Conservation (phyloP, 2,113 vertebrate genomes). For the Brienomyrus longianalis region DNA sequence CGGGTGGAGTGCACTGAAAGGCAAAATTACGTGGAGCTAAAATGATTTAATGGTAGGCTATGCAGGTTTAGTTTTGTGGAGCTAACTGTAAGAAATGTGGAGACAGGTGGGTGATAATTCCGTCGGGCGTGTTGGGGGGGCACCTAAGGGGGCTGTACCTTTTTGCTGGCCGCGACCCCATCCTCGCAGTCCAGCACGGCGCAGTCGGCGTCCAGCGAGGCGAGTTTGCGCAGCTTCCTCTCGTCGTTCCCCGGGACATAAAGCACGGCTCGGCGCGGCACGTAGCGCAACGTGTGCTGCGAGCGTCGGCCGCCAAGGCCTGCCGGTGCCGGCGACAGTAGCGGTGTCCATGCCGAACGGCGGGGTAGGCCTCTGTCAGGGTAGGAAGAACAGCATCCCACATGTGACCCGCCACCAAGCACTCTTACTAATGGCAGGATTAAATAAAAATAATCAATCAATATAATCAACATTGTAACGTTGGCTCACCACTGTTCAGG, state of each 20-base stretch:
- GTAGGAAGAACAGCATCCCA: not conserved
- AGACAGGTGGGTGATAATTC: not conserved
- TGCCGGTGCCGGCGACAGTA: not conserved
- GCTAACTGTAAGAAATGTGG: too few relatives aligned
- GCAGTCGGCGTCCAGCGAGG: constrained; percentile 80
- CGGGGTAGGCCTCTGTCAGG: constrained; percentile 36
- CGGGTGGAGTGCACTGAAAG: not conserved
- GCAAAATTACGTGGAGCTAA: not conserved
- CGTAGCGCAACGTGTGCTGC: constrained; percentile 59
- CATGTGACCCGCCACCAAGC: not conserved
- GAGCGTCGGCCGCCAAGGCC: constrained; percentile 32
- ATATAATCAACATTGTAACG: not conserved
- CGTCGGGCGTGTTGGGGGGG: not conserved
- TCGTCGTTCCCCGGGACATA: constrained; percentile 90
- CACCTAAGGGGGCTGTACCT: constrained; percentile 60
- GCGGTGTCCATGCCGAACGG: constrained; percentile 29
- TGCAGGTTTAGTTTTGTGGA: not conserved
- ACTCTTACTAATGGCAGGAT: not conserved
- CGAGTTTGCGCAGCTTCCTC: constrained; percentile 85
- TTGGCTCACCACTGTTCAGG: not conserved
- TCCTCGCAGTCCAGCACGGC: constrained; percentile 94
- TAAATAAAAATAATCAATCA: not conserved
- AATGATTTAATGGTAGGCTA: not conserved
- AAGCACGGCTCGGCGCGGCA: constrained; percentile 84
- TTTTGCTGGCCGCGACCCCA: constrained; percentile 86